phyloP scores from a whole-genome alignment of 1,140 invertebrate species.

The Alviniconcha marisindica region DNA sequence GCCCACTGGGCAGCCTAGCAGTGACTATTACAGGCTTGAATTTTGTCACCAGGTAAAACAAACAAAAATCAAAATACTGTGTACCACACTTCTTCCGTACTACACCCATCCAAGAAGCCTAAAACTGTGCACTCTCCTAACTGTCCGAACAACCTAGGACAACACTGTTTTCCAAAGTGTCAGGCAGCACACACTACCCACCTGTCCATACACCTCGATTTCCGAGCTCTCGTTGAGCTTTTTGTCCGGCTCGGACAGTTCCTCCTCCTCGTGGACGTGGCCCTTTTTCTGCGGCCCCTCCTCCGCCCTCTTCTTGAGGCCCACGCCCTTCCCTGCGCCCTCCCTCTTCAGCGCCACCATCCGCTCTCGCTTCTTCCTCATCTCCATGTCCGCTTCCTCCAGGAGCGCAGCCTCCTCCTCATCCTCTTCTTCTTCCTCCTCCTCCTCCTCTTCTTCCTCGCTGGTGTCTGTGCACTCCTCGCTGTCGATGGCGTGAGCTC shows the following conservation, averaged over 20 bases:
- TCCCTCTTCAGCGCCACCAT: constrained; percentile 12
- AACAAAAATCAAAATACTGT: too few species aligned
- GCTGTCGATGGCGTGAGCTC: constrained; percentile 51
- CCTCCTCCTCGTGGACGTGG: constrained; percentile 19
- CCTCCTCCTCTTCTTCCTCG: constrained; percentile 59
- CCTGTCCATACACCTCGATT: constrained; percentile 37
- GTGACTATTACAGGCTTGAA: too few species aligned
- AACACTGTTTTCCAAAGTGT: too few species aligned
- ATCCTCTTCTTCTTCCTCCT: constrained; percentile 56
- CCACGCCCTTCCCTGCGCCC: constrained; percentile 36
- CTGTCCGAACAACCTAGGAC: too few species aligned
- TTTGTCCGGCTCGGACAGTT: constrained; percentile 4
- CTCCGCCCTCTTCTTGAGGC: constrained; percentile 30
- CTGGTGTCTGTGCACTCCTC: constrained; percentile 56
- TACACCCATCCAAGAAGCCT: too few species aligned
- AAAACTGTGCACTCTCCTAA: too few species aligned
- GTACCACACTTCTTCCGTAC: too few species aligned
- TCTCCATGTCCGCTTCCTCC: constrained; percentile 42
- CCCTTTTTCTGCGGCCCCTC: constrained; percentile 45
- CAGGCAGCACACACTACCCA: not conserved
- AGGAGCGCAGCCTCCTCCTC: constrained; percentile 45
- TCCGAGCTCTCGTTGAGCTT: constrained; percentile 36
- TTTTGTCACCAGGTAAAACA: too few species aligned
- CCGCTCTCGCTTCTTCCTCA: constrained; percentile 29
- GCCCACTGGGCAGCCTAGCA: too few species aligned